Evolutionary conservation across 2,113 vertebrate species (phyloP).

Genomic region (Poecile atricapillus): DNA sequence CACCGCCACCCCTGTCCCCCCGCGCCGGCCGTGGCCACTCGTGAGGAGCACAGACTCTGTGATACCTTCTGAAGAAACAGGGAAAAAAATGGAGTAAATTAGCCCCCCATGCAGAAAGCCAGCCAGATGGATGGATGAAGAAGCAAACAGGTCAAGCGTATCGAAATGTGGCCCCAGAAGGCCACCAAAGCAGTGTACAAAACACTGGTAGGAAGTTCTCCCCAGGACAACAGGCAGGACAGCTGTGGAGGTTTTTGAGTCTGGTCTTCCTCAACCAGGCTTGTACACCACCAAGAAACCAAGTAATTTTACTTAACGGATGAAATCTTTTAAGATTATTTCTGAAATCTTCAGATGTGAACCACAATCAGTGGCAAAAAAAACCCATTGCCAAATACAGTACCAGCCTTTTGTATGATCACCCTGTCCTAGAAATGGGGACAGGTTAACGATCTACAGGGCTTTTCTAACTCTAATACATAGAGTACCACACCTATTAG

Average conservation of each 20-base stretch:
- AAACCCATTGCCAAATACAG: neutral
- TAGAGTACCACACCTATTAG: neutral
- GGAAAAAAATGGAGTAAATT: neutral
- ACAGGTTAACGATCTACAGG: neutral
- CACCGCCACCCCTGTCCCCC: neutral
- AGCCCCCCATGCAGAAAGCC: neutral
- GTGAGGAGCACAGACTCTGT: rapidly evolving
- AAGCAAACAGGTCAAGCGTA: neutral
- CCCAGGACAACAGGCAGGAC: neutral
- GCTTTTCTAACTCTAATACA: neutral
- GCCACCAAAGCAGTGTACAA: neutral
- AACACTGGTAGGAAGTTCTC: neutral
- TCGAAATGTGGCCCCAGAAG: neutral
- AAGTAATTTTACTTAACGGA: neutral
- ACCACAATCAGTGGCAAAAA: neutral
- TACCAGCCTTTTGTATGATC: neutral
- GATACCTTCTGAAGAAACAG: neutral
- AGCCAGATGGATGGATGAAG: neutral
- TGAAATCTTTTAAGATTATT: neutral
- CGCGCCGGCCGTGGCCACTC: rapidly evolving
- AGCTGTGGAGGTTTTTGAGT: neutral
- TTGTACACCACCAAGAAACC: neutral
- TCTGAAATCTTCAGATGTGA: neutral
- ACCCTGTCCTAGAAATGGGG: neutral
- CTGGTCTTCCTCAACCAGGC: neutral